Base-by-base conservation (phyloP, 2,888 invertebrate genomes). In the Euplagia quadripunctaria region DNA sequence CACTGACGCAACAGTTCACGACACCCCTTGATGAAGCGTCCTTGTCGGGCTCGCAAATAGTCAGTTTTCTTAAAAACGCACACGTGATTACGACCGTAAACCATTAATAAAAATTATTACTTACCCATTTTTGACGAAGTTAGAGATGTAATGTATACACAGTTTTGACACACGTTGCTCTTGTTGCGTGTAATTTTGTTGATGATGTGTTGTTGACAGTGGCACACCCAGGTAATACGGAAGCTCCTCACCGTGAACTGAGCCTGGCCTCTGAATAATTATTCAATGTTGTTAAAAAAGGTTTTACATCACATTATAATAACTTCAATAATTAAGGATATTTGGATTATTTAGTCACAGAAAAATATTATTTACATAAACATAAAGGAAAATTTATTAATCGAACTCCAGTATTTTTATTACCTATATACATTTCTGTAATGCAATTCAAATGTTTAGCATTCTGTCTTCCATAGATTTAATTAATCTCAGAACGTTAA, bases 61-160 rank as follows among this genome's bases (percentile, higher is more conserved):
- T 2, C 2, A 31, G 31, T 31, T 1, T 31, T 31, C 31, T 31
- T 31, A 31, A 31, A 31, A 31, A 31, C 31, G 2, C 31, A 31
- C 31, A 46, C 6, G 6, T 4, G 8, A 46, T 0, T 46, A 46
- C 4, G 9, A 46, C 43, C 43, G 3, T 46, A 46, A 46, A 46
- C 9, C 43, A 46, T 46, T 4, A 46, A 8, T 46, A 46, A 46
- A 51, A 16, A 66, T 16, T 9, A 17, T 51, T 5, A 51, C 97
- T 97, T 96, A 99, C 99, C 99, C 99, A 79, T 97, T 97, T 93
- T 97, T 97, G 78, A 98, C 98, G 88, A 99, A 99, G 96, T 99
- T 99, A 79, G 98, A 97, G 88, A 99, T 96, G 94, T 98, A 98
- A 88, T 97, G 97, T 85, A 98, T 97, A 90, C 98, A 97, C 61